phyloP scores from a whole-genome alignment of 2,797 vertebrate species.

The Sebastes diaconus region DNA sequence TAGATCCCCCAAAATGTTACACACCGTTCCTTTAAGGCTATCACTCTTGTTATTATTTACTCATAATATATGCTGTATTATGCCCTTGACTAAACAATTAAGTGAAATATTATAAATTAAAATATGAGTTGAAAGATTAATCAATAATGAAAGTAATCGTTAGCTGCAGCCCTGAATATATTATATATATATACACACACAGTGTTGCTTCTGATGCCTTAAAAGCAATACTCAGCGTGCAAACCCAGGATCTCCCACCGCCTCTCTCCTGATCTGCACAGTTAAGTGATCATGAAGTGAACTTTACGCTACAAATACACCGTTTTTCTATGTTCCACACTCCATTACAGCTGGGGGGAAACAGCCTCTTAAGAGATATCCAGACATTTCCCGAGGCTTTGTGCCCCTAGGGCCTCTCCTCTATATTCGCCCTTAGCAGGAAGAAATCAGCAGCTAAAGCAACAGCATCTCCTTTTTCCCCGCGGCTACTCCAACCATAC shows the following conservation, averaged over 20 bases:
- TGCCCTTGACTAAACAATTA: not conserved
- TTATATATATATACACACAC: not conserved
- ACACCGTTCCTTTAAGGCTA: not conserved
- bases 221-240: slow-evolving; percentile 9
- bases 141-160: not conserved
- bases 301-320: slow-evolving; percentile 76
- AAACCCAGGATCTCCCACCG: slow-evolving; percentile 17
- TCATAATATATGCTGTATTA: not conserved
- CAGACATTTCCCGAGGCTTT: slow-evolving; percentile 81
- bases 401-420: slow-evolving; percentile 74
- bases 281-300: slow-evolving; percentile 75
- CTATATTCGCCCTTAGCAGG: slow-evolving; percentile 70
- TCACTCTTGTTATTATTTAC: not conserved
- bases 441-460: slow-evolving; percentile 70
- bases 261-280: slow-evolving; percentile 42
- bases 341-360: slow-evolving; percentile 81
- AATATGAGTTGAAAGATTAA: not conserved
- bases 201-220: not conserved
- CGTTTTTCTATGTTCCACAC: slow-evolving; percentile 78
- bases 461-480: slow-evolving; percentile 68
- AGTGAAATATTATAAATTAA: not conserved
- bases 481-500: slow-evolving; percentile 60
- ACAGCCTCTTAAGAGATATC: slow-evolving; percentile 82
- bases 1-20: no score
- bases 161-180: not conserved